Evolutionary conservation across 2,888 invertebrate genomes (phyloP).

Genomic region (Parnassius mnemosyne): DNA sequence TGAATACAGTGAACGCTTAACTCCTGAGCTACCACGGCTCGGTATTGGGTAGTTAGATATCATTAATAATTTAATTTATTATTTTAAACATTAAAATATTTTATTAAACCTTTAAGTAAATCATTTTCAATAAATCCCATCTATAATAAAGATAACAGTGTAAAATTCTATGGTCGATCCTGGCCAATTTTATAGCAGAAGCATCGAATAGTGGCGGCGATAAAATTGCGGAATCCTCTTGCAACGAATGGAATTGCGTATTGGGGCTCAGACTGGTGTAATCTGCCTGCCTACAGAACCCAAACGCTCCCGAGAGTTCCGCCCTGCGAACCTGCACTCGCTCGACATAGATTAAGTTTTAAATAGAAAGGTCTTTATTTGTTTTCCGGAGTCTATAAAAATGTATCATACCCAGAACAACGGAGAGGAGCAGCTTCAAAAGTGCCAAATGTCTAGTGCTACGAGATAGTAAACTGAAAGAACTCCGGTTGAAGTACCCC

Average conservation of each 20-base stretch:
- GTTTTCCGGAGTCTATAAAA: neutral
- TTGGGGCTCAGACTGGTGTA: slow-evolving; percentile 77
- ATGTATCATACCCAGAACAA: neutral
- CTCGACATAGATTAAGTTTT: slow-evolving; percentile 47
- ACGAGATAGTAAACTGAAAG: too few species aligned
- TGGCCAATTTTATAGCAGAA: slow-evolving; percentile 59
- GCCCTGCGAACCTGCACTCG: slow-evolving; percentile 54
- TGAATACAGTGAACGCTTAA: too few species aligned
- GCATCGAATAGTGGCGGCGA: slow-evolving; percentile 56
- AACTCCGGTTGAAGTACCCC: too few species aligned
- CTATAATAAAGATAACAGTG: slow-evolving; percentile 19
- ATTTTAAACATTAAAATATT: too few species aligned
- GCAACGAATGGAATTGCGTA: slow-evolving; percentile 75
- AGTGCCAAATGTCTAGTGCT: too few species aligned
- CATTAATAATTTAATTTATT: too few species aligned
- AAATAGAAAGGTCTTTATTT: slow-evolving; percentile 17
- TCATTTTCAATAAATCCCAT: slow-evolving; percentile 12
- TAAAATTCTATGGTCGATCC: slow-evolving; percentile 40
- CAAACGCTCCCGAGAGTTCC: slow-evolving; percentile 70
- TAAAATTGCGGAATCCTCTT: slow-evolving; percentile 75
- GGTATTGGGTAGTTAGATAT: too few species aligned
- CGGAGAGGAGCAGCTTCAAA: too few species aligned
- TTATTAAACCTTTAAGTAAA: slow-evolving; percentile 4
- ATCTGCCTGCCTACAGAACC: slow-evolving; percentile 74
- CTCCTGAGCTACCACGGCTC: too few species aligned